Base-by-base conservation (phyloP, 1,140 invertebrate species). In the Conus betulinus region DNA sequence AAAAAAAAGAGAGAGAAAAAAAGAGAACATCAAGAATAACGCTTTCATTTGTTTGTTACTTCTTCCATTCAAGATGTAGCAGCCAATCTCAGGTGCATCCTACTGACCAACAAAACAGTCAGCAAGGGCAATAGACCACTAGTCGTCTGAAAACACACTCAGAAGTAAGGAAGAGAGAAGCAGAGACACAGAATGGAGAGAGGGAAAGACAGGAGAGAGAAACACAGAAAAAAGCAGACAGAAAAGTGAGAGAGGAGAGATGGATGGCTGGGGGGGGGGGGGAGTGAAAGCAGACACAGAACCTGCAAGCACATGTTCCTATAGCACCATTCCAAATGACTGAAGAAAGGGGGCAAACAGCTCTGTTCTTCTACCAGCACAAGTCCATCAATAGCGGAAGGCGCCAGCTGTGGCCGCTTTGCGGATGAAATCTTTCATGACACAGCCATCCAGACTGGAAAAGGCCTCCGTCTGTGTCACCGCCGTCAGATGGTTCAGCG, bases 401-500 rank as follows among this genome's bases (percentile, higher is more conserved):
- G 96, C 97, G 55, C 97, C 96, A 84, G 96, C 91, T 88, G 96
- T 94, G 8, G 96, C 97, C 60, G 97, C 96, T 92, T 96, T 96
- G 20, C 95, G 92, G 86, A 97, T 97, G 90, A 97, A 97, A 67
- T 96, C 96, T 92, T 97, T 97, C 13, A 97, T 89, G 4, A 96
- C 96, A 4, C 93, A 90, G 91, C 97, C 97, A 87, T 97, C 96
- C 53, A 97, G 92, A 87, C 96, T 96, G 84, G 93, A 90, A 91
- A 97, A 97, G 81, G 96, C 96, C 82, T 96, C 95, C 5, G 96
- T 96, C 91, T 97, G 96, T 11, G 96, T 96, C n/a, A 97, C 96
- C 13, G 96, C 96, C 60, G 97, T 97, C 96, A 97, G 96, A 92
- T 97, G 97, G 93, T 97, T 97, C 79, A 97, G 93, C 57, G 92